Evolutionary conservation across 2,888 invertebrate genomes (phyloP), one percentile per base, ranked within the genome.

Genomic region (Pyralis farinalis): DNA sequence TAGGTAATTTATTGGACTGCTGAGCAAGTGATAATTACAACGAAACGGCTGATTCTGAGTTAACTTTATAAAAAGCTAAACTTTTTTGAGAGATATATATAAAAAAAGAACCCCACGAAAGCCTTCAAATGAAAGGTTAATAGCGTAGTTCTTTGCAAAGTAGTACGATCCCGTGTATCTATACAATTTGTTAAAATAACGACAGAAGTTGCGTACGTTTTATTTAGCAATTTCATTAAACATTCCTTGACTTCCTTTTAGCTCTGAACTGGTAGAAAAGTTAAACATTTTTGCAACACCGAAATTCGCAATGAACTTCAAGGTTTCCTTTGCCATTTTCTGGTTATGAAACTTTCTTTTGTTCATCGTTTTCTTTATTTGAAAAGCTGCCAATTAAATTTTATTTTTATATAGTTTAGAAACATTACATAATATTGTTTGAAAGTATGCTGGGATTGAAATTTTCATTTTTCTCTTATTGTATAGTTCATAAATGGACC

Each of bases 231-330:
- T 45, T 47, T 38, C 43, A 43, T 47, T 43, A 40, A 46, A 41
- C 42, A 37, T 41, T 41, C 29, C 12, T 27, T 6, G 47, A 51
- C 16, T 49, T 46, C 45, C 25, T 2, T 25, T 25, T 25, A 25
- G 25, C 25, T 25, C 1, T 12, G 43, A 49, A 34, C 48, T 22
- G 25, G 27, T 7, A n/a, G 21, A 37, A 43, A 53, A 48, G 44
- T 51, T 40, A 39, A 41, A 47, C 38, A 52, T 56, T 50, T 47
- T 49, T 42, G 37, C 52, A 54, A 53, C 51, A 46, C 46, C 48
- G 44, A 49, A 51, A 53, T 58, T 64, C 55, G 51, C 40, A 50
- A 58, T 63, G 41, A 40, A 51, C 42, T 50, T 55, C 44, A 42
- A 51, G 40, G 47, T 48, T 40, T 40, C 44, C 44, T 51, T 41